Conservation (phyloP, 2,888 invertebrate genomes). For the Xestia rhomboidea region DNA sequence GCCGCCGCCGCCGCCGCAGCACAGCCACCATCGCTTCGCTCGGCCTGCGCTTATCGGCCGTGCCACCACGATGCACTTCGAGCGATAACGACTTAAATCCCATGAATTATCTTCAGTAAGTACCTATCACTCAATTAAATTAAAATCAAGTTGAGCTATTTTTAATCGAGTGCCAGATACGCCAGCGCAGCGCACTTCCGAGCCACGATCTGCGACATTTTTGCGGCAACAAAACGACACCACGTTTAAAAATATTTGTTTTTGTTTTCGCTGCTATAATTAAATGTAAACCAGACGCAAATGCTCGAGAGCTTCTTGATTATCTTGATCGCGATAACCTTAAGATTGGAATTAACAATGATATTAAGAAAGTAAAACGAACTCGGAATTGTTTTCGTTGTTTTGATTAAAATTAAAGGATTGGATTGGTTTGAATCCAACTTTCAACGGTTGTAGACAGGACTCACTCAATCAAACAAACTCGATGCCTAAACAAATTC, state of each 20-base stretch:
- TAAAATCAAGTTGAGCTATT: constrained; percentile 42
- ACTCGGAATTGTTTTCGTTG: constrained; percentile 17
- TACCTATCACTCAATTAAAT: constrained; percentile 49
- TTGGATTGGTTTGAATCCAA: constrained; percentile 38
- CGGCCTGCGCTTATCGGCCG: constrained; percentile 86
- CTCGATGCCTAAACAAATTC: constrained; percentile 11
- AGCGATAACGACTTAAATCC: constrained; percentile 82
- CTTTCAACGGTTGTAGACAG: constrained; percentile 34
- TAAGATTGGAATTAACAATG: constrained; percentile 18
- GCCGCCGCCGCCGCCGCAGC: constrained; percentile 76
- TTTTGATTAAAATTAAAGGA: constrained; percentile 41
- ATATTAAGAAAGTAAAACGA: constrained; percentile 17
- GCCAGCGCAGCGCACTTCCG: not conserved
- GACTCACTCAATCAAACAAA: constrained; percentile 32
- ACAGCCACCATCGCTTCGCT: constrained; percentile 71
- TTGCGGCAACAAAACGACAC: not conserved
- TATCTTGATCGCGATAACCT: constrained; percentile 18
- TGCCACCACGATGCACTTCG: constrained; percentile 81
- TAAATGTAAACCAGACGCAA: constrained; percentile 32
- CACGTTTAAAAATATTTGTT: not conserved
- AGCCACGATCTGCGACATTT: constrained; percentile 2
- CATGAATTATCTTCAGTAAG: constrained; percentile 51
- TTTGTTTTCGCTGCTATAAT: constrained; percentile 29
- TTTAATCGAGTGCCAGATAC: constrained; percentile 40
- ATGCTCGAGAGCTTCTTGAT: constrained; percentile 20